Conservation (phyloP, 64 coral and sea anemone species). For the Montipora cactus region DNA sequence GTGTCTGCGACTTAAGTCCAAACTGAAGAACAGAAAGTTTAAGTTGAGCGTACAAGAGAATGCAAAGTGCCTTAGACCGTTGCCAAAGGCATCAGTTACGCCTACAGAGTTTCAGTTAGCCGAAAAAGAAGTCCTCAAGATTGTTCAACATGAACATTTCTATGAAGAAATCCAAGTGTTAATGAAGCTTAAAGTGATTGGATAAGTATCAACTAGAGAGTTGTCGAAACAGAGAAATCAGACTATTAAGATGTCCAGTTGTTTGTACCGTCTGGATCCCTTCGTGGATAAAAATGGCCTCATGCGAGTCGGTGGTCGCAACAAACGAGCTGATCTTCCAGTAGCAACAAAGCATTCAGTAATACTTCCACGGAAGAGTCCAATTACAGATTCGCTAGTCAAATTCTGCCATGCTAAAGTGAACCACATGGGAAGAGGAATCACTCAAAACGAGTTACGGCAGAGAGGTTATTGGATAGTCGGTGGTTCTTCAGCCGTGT, state of each 20-base stretch:
- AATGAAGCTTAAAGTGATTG: neutral
- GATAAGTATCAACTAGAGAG: neutral
- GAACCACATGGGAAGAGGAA: too few species aligned
- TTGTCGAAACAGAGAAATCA: slow-evolving; percentile 18
- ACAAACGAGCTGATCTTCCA: neutral
- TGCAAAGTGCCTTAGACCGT: neutral
- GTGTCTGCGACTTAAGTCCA: neutral
- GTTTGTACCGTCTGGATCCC: slow-evolving; percentile 29
- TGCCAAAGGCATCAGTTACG: neutral
- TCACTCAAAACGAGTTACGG: too few species aligned
- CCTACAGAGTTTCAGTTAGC: slow-evolving; percentile 5
- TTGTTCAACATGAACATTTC: slow-evolving; percentile 37
- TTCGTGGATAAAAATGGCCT: slow-evolving; percentile 24
- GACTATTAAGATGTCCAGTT: slow-evolving; percentile 1
- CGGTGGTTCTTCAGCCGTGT: too few species aligned
- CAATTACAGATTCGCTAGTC: too few species aligned
- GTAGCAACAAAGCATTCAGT: slow-evolving; percentile 16
- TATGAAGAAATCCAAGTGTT: slow-evolving; percentile 12
- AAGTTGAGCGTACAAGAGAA: neutral
- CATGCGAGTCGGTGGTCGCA: neutral
- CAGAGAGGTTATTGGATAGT: too few species aligned
- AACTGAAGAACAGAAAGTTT: neutral
- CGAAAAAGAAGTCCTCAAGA: slow-evolving; percentile 23
- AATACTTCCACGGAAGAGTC: neutral
- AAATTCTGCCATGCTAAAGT: too few species aligned